phyloP scores from a whole-genome alignment of 1,140 invertebrate species.

The Calephelis nemesis region DNA sequence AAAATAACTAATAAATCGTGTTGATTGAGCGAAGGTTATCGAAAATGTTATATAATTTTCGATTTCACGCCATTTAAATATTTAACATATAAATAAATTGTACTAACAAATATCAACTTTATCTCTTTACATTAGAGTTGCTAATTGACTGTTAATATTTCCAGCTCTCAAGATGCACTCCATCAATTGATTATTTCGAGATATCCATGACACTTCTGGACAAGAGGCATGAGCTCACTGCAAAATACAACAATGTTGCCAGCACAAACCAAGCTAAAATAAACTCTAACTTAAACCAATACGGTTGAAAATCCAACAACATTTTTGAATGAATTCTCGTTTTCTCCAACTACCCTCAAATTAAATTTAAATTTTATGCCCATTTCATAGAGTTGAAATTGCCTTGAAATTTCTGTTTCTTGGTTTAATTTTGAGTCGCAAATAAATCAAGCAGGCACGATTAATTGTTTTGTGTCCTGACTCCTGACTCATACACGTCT shows the following conservation, averaged over 20 bases:
- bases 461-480: slow-evolving; percentile 33
- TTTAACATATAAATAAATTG: background rate
- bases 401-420: background rate
- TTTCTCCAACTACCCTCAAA: slow-evolving; percentile 12
- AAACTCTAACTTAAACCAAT: background rate
- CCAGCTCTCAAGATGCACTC: slow-evolving; percentile 12
- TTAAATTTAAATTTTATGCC: slow-evolving; percentile 1
- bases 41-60: slow-evolving; percentile 2
- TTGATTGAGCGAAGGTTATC: background rate
- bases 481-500: slow-evolving; percentile 14
- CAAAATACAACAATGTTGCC: slow-evolving; percentile 20
- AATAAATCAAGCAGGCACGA: slow-evolving; percentile 33
- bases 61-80: slow-evolving; percentile 4
- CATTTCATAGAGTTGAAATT: background rate
- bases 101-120: background rate
- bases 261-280: background rate
- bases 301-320: background rate
- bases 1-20: background rate
- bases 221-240: slow-evolving; percentile 23
- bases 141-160: background rate
- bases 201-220: slow-evolving; percentile 25
- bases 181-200: slow-evolving; percentile 27
- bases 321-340: background rate
- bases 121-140: background rate
- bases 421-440: slow-evolving; percentile 13